These are phyloP conservation scores for Hypothenemus hampei DNA, from an alignment of 1,140 invertebrate genomes.

Conservation along the genomic window DNA sequence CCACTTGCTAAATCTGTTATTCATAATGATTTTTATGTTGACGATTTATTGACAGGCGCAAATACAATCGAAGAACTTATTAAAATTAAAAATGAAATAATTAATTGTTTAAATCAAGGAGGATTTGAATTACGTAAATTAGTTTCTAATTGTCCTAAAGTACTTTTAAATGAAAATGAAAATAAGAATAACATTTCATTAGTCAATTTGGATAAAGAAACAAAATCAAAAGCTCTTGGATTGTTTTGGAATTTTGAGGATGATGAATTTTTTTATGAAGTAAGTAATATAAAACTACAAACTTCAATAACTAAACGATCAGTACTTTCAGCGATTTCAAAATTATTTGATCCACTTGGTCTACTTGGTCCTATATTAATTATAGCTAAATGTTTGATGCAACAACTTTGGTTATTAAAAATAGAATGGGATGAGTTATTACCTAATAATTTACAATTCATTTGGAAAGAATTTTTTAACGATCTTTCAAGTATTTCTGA, in stretches of 20 bases:
- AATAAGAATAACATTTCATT: slow-evolving; percentile 6
- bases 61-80: background rate
- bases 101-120: background rate
- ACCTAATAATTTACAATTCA: background rate
- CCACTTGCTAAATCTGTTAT: too few species aligned
- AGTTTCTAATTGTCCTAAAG: slow-evolving; percentile 25
- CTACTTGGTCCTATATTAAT: slow-evolving; percentile 35
- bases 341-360: slow-evolving; percentile 41
- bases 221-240: slow-evolving; percentile 31
- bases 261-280: slow-evolving; percentile 20
- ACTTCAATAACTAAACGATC: slow-evolving; percentile 33
- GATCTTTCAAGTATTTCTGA: background rate
- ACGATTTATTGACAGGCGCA: too few species aligned
- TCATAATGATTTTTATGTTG: too few species aligned
- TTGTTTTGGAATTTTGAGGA: slow-evolving; percentile 15
- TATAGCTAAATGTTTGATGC: slow-evolving; percentile 38
- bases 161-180: slow-evolving; percentile 7
- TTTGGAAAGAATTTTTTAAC: background rate
- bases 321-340: slow-evolving; percentile 33
- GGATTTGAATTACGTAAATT: slow-evolving; percentile 35
- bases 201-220: slow-evolving; percentile 16
- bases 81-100: background rate
- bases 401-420: slow-evolving; percentile 37
- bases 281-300: slow-evolving; percentile 9
- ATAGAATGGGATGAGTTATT: slow-evolving; percentile 37